Evolutionary conservation across 2,113 vertebrate species (phyloP).

Genomic region (Chaetops frenatus): DNA sequence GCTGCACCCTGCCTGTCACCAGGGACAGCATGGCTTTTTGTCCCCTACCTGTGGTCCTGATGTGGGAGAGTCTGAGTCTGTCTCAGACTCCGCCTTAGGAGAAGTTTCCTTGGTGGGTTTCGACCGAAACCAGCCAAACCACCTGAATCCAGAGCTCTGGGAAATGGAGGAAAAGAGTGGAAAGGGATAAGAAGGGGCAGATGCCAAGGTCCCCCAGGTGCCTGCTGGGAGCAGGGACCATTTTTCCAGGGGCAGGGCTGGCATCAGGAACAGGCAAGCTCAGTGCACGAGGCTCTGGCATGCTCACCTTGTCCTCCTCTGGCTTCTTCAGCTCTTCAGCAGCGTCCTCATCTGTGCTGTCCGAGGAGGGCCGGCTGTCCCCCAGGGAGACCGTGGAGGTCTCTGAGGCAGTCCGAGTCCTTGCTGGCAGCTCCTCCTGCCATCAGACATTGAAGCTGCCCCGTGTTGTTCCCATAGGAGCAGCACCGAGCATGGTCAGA

Average conservation of each 20-base stretch:
- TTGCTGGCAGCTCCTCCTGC: background rate
- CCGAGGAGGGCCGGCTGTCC: background rate
- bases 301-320: conserved; percentile 45
- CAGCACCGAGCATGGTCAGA: background rate
- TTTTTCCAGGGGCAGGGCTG: background rate
- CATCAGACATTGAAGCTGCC: background rate
- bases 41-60: background rate
- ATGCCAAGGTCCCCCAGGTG: background rate
- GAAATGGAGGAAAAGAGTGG: background rate
- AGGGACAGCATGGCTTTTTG: background rate
- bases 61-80: background rate
- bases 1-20: background rate
- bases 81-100: background rate
- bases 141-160: conserved; percentile 78
- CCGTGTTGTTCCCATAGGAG: background rate
- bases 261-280: background rate
- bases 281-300: background rate
- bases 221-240: accelerated
- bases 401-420: background rate
- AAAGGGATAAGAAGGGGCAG: background rate
- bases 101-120: conserved; percentile 58
- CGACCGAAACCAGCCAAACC: conserved; percentile 88
- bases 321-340: background rate
- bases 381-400: conserved; percentile 42
- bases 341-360: background rate